Percentiles rank a stretch among this genome's conserved stretches.
phyloP scores from a whole-genome alignment of 1,140 invertebrate genomes.

The Aphaenogaster ashmeadi region DNA sequence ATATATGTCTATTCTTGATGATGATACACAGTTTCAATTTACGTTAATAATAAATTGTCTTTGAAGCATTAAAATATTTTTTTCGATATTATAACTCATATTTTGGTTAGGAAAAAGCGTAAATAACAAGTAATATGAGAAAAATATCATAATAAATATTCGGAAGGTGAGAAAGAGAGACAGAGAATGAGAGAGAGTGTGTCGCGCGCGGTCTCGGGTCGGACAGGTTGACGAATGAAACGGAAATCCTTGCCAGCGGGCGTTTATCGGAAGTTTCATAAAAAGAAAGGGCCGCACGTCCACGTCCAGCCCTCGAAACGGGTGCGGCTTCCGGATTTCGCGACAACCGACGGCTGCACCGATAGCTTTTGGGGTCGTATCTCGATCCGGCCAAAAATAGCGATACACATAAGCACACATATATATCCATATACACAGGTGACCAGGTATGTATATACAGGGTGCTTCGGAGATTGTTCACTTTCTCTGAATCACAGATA shows the following conservation, averaged over 20 bases:
- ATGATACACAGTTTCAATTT: neutral
- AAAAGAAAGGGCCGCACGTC: slow-evolving; percentile 65
- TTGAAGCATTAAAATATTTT: slow-evolving; percentile 12
- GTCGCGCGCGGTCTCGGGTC: slow-evolving; percentile 49
- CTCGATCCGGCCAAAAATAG: slow-evolving; percentile 73
- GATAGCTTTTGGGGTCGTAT: slow-evolving; percentile 58
- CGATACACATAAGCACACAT: slow-evolving; percentile 32
- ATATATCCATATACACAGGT: neutral
- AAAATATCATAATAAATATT: slow-evolving; percentile 27
- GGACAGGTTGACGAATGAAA: slow-evolving; percentile 72
- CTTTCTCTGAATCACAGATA: slow-evolving; percentile 8
- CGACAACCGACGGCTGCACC: slow-evolving; percentile 20
- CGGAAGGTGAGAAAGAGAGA: neutral
- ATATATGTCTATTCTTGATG: neutral
- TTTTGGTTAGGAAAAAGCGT: neutral
- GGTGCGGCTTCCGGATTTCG: slow-evolving; percentile 55
- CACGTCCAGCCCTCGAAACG: slow-evolving; percentile 40
- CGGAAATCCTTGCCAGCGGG: slow-evolving; percentile 66
- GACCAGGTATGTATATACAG: neutral
- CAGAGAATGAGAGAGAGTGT: neutral
- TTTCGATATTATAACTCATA: neutral
- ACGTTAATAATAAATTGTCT: neutral
- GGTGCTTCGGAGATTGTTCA: neutral
- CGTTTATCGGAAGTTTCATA: slow-evolving; percentile 71
- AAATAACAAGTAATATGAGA: neutral